phyloP scores from a whole-genome alignment of 1,140 invertebrate species.

The Centruroides vittatus region DNA sequence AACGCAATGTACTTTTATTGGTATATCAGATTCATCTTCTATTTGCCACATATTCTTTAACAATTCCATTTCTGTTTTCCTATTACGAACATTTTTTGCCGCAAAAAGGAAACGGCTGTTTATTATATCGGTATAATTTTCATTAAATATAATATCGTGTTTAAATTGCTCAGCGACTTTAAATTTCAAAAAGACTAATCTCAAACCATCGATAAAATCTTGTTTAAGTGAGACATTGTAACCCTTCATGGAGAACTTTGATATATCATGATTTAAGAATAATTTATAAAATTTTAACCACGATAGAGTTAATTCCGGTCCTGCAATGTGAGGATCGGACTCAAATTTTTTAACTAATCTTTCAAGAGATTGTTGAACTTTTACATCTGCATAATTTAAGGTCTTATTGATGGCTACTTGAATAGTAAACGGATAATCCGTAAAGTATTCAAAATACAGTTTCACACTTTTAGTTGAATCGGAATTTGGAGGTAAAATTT shows the following conservation, averaged over 20 bases:
- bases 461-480: slow-evolving; percentile 80
- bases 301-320: slow-evolving; percentile 62
- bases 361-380: slow-evolving; percentile 60
- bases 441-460: slow-evolving; percentile 70
- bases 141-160: slow-evolving; percentile 70
- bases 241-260: slow-evolving; percentile 44
- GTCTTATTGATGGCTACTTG: slow-evolving; percentile 70
- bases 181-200: slow-evolving; percentile 35
- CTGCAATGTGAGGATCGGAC: slow-evolving; percentile 54
- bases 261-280: slow-evolving; percentile 56
- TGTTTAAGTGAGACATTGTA: slow-evolving; percentile 54
- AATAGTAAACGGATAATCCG: slow-evolving; percentile 77
- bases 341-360: slow-evolving; percentile 64
- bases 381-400: slow-evolving; percentile 67
- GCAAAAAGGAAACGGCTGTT: slow-evolving; percentile 72
- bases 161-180: slow-evolving; percentile 43
- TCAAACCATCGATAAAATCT: slow-evolving; percentile 57
- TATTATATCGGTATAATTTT: slow-evolving; percentile 52
- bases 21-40: slow-evolving; percentile 61
- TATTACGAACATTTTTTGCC: neutral
- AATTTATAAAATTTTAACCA: slow-evolving; percentile 72
- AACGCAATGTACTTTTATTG: slow-evolving; percentile 33
- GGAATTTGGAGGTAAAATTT: slow-evolving; percentile 69
- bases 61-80: too few relatives aligned
- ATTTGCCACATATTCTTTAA: slow-evolving; percentile 57